Base-by-base conservation (phyloP, 2,888 invertebrate species). In the Oligia fasciuncula region DNA sequence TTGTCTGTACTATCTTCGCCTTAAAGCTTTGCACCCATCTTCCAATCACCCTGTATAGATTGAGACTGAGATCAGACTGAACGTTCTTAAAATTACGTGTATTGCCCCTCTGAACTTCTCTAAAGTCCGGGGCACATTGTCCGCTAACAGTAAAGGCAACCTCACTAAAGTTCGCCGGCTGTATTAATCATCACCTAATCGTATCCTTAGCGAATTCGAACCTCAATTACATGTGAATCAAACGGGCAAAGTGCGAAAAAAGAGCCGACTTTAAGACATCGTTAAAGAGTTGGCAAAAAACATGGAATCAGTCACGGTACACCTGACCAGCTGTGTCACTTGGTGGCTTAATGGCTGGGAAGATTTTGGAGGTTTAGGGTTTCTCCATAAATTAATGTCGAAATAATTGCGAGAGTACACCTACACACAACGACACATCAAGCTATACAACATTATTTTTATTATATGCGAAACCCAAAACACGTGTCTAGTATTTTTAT, bases 141-240 rank as follows among this genome's bases (percentile, higher is more conserved):
- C 72, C 72, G 57, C 69, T 69, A 82, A 72, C 76, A 81, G 73
- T 65, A 68, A 81, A 81, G 75, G 86, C 82, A 57, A 71, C 70
- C 14, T 46, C 80, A 80, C 75, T 85, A 85, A 88, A 85, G 83
- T 83, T 90, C 89, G 91, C 89, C 91, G 89, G 85, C 88, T 90
- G 90, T 94, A 96, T 96, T 95, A 96, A 96, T 96, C 96, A 96
- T 91, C 88, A 84, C 90, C 93, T 95, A 96, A 96, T 96, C 95
- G 96, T 94, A 95, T 95, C 95, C 95, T 96, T 96, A 95, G 94
- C 95, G 95, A 96, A 96, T 95, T 87, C 86, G 93, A 84, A 93
- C 95, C 96, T 94, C 96, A 96, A 96, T 96, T 96, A 96, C 93
- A 93, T 92, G 88, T 93, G 93, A 93, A 95, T 95, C 94, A 95